Base-by-base conservation (phyloP, 2,888 invertebrate species). In the Chrysolina haemoptera region DNA sequence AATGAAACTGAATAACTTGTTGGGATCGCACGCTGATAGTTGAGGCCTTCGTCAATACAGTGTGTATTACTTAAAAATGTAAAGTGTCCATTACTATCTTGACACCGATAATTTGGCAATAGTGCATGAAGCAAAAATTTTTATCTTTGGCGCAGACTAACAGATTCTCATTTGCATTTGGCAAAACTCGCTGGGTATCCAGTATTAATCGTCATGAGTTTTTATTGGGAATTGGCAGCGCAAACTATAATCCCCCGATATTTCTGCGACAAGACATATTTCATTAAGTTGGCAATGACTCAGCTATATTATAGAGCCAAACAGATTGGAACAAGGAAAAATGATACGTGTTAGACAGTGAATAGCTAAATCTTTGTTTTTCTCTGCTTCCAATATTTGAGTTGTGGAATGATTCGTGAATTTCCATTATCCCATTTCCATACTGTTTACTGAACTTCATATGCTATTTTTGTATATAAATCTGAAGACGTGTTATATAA, bases 211-310 rank as follows among this genome's bases (percentile, higher is more conserved):
- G 1, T 10, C 50, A n/a, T 18, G 50, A 50, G 50, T 16, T 50
- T 50, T 50, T 18, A 50, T n/a, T 5, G 3, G 50, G 50, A n/a
- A 50, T 50, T 50, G 50, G 59, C 59, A n/a, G 16, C 12, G 59
- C 16, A 35, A 35, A 59, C n/a, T 27, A 59, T 9, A 14, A 59
- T 59, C 35, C 35, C n/a, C n/a, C 10, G 14, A 27, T 22, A 35
- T 59, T 59, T 35, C 59, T 59, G 27, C 35, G n/a, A 27, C 35
- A 35, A 27, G 35, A 2, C 27, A 59, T 35, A 59, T 59, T 59
- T 59, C 27, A 27, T n/a, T 4, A 27, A 59, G 35, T 27, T 59
- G 59, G 59, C 59, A 35, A 12, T 59, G 59, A 8, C 35, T 59
- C 59, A 59, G 35, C 27, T 27, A 3, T 5, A 53, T 12, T 4